Conservation (phyloP, 2,797 vertebrate genomes). For the Leontopithecus rosalia region DNA sequence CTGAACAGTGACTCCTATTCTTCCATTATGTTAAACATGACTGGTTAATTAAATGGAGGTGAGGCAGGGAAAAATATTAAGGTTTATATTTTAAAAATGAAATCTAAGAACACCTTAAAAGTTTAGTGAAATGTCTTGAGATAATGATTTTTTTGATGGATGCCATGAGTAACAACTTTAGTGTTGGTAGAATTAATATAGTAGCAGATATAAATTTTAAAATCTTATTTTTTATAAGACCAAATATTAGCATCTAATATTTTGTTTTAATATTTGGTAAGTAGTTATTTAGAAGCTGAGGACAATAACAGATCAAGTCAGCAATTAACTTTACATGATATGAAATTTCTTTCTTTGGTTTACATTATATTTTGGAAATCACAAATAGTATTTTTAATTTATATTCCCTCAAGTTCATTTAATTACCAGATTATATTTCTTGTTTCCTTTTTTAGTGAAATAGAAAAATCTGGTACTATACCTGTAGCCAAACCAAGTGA, state of each 20-base stretch:
- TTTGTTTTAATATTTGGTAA: conserved; percentile 45
- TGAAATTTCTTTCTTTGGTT: conserved; percentile 9
- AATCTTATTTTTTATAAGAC: neutral
- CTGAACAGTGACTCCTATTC: neutral
- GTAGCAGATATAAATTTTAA: neutral
- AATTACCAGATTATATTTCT: conserved; percentile 28
- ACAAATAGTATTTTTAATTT: conserved; percentile 5
- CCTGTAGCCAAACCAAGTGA: conserved; percentile 90
- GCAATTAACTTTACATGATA: neutral
- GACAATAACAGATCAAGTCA: neutral
- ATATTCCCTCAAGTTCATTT: neutral
- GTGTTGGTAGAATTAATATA: neutral
- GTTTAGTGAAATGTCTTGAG: neutral
- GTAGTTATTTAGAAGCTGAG: neutral
- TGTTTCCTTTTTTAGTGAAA: conserved; percentile 92
- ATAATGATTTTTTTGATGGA: conserved; percentile 21
- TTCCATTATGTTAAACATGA: neutral
- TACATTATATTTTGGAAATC: conserved; percentile 44
- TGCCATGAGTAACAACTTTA: neutral
- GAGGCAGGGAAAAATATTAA: neutral
- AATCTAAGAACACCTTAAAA: neutral
- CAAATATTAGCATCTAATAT: conserved; percentile 11
- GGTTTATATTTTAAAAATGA: neutral
- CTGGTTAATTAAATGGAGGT: neutral
- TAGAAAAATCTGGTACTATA: conserved; percentile 89